Percentiles rank a stretch among this genome's conserved stretches.
These are phyloP conservation scores for Thalassoma bifasciatum DNA, from an alignment of 2,113 vertebrate species.

Conservation along the genomic window DNA sequence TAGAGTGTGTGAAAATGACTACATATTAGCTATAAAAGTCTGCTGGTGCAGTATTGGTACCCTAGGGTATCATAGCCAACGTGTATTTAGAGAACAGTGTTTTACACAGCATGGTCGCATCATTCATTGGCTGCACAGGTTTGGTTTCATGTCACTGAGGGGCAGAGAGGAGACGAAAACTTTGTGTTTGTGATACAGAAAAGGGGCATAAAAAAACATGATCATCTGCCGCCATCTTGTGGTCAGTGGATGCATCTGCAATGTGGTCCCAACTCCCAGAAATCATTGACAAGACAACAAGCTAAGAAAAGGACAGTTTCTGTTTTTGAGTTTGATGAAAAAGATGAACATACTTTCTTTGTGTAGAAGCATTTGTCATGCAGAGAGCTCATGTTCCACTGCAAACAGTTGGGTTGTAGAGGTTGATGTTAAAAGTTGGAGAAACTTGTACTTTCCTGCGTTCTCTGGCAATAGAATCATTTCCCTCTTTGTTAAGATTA, in stretches of 20 bases:
- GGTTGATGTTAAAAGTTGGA: neutral
- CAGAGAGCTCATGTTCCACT: neutral
- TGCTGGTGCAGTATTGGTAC: neutral
- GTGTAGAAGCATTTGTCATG: neutral
- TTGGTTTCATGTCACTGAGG: neutral
- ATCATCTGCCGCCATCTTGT: constrained; percentile 65
- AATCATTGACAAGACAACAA: too few species aligned
- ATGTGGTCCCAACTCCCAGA: neutral
- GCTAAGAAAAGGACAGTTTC: neutral
- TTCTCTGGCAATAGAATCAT: too few species aligned
- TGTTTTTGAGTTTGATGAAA: neutral
- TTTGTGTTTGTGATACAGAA: too few species aligned
- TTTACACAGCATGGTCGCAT: too few species aligned
- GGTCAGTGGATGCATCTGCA: constrained; percentile 17
- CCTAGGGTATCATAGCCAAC: neutral
- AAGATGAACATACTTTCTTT: neutral
- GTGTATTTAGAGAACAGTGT: too few species aligned
- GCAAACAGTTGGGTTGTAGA: neutral
- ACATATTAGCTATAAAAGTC: neutral
- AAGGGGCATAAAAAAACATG: too few species aligned
- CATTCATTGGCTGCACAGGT: neutral
- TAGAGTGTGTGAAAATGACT: neutral
- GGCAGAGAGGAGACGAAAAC: too few species aligned
- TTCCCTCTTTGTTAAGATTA: neutral
- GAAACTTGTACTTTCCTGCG: neutral